phyloP scores from a whole-genome alignment of 2,888 invertebrate species.

The Dinocampus coccinellae region DNA sequence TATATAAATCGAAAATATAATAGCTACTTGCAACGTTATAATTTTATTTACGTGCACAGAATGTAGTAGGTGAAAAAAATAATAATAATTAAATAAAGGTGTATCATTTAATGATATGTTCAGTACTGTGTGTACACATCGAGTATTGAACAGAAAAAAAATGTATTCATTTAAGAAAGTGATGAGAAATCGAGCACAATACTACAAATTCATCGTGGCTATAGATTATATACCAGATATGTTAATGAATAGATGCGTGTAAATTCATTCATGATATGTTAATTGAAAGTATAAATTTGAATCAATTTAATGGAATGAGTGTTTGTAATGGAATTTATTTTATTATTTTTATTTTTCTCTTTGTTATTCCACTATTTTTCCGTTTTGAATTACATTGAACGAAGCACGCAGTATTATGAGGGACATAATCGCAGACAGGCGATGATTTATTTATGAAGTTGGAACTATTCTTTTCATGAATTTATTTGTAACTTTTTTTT shows the following conservation, averaged over 20 bases:
- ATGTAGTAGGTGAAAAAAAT: neutral
- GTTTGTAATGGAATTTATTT: neutral
- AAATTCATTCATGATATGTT: neutral
- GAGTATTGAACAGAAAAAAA: too few relatives aligned
- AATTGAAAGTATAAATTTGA: neutral
- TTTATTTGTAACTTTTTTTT: neutral
- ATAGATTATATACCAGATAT: neutral
- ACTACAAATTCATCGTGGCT: too few relatives aligned
- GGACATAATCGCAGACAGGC: neutral
- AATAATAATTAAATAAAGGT: neutral
- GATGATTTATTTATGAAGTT: constrained; percentile 1
- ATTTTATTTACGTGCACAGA: neutral
- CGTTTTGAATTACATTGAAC: neutral
- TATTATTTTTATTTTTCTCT: neutral
- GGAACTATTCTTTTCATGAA: neutral
- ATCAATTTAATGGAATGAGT: neutral
- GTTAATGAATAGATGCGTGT: neutral
- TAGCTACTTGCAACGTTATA: neutral
- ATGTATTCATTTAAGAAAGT: too few relatives aligned
- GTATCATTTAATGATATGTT: too few relatives aligned
- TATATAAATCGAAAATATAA: neutral
- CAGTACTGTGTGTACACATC: too few relatives aligned
- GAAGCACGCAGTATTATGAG: neutral
- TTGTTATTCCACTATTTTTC: neutral
- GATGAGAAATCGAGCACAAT: too few relatives aligned